These are phyloP conservation scores for Myiagra hebetior DNA, from an alignment of 2,113 vertebrate species.

Conservation along the genomic window DNA sequence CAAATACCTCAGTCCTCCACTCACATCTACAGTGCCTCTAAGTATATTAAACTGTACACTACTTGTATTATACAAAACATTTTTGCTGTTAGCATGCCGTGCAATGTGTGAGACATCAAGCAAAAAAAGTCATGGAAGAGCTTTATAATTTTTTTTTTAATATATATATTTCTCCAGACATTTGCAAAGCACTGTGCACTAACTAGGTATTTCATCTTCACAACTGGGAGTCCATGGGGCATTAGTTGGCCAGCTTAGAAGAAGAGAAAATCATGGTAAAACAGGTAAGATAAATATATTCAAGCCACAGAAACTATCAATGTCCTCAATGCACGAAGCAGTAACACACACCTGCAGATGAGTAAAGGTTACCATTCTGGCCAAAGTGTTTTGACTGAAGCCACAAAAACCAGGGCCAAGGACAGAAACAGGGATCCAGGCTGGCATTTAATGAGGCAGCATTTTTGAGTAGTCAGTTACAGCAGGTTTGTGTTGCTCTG, in stretches of 20 bases:
- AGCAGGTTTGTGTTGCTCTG: neutral
- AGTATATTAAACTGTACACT: neutral
- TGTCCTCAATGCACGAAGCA: neutral
- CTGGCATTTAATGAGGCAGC: neutral
- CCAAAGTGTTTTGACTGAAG: neutral
- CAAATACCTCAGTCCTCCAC: neutral
- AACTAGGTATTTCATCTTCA: neutral
- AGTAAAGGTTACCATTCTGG: neutral
- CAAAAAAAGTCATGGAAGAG: neutral
- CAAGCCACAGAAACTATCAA: neutral
- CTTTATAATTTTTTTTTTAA: neutral
- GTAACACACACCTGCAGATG: accelerated
- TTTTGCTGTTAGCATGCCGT: neutral
- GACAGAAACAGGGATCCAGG: neutral
- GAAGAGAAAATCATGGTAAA: neutral
- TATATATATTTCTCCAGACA: neutral
- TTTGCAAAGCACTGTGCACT: neutral
- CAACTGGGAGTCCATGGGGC: accelerated
- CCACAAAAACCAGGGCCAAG: neutral
- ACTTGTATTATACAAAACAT: neutral
- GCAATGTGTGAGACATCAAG: neutral
- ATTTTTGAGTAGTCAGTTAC: neutral
- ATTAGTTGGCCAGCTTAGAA: neutral
- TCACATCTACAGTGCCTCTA: neutral
- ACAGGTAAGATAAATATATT: neutral